A percentile compares a stretch with the other conserved stretches of the same genome.
Conservation (phyloP, 2,888 invertebrate genomes). For the Pyrrhosoma nymphula region DNA sequence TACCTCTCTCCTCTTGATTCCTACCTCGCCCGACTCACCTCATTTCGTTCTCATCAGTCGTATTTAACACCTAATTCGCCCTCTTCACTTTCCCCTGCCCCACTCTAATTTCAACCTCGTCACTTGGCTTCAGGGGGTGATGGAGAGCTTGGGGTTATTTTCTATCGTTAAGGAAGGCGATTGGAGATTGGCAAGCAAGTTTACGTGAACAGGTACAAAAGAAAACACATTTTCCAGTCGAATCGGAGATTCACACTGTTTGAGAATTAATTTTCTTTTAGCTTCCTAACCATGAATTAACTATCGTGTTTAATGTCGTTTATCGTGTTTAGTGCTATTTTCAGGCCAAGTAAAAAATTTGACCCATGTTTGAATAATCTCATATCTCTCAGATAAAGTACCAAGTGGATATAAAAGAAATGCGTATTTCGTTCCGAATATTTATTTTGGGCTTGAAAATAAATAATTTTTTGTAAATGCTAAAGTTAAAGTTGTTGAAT, state of each 20-base stretch:
- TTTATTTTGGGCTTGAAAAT: no score
- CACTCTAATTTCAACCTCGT: neutral
- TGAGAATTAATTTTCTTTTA: neutral
- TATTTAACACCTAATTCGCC: neutral
- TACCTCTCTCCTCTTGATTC: neutral
- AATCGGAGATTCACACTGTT: neutral
- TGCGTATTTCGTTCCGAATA: no score
- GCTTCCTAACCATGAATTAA: neutral
- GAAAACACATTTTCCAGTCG: neutral
- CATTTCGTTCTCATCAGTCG: neutral
- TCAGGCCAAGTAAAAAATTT: no score
- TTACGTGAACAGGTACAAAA: neutral
- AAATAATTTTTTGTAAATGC: no score
- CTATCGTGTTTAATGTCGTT: no score
- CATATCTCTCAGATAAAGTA: no score
- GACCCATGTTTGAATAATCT: no score
- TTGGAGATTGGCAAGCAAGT: neutral
- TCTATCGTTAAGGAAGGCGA: neutral
- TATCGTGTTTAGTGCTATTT: no score
- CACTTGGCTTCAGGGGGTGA: neutral
- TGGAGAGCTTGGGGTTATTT: neutral
- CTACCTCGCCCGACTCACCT: neutral
- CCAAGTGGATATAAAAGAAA: no score
- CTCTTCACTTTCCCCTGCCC: neutral
- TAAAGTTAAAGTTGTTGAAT: no score